phyloP scores from a whole-genome alignment of 2,113 vertebrate genomes.

The Sterna hirundo region DNA sequence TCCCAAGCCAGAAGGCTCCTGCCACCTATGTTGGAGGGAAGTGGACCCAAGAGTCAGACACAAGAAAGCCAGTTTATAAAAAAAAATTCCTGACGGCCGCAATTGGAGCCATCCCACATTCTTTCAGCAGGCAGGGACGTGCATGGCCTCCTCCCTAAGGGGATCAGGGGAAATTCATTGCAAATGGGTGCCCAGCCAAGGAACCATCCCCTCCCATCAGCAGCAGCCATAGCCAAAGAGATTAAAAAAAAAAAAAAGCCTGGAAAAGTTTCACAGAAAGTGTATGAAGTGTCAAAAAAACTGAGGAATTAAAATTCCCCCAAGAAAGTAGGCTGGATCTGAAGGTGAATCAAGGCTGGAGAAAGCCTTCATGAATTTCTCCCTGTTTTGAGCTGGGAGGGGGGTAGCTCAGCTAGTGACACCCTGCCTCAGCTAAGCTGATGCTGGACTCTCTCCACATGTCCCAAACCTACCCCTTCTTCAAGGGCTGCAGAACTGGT shows the following conservation, averaged over 20 bases:
- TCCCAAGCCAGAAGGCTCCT: not conserved
- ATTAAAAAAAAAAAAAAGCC: not conserved
- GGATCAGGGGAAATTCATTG: slow-evolving; percentile 26
- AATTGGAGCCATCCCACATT: slow-evolving; percentile 34
- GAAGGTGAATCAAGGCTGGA: not conserved
- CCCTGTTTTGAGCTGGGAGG: not conserved
- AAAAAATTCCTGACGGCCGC: not conserved
- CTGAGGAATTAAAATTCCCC: not conserved
- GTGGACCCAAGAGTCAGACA: not conserved
- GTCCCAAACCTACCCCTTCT: not conserved
- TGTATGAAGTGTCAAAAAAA: not conserved
- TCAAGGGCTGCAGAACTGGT: not conserved
- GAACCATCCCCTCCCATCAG: slow-evolving; percentile 18
- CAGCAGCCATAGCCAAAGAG: not conserved
- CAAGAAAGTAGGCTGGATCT: not conserved
- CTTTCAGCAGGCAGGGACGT: slow-evolving; percentile 39
- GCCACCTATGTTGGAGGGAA: not conserved
- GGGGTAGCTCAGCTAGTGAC: not conserved
- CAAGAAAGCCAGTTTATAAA: not conserved
- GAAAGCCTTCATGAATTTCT: not conserved
- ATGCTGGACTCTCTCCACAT: not conserved
- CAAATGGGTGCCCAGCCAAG: slow-evolving; percentile 34
- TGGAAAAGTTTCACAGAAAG: slow-evolving; percentile 37
- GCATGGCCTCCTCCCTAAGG: slow-evolving; percentile 26
- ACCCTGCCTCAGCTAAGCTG: not conserved